These are phyloP conservation scores for Stigmatopora argus DNA, from an alignment of 2,113 vertebrate species.

Conservation along the genomic window DNA sequence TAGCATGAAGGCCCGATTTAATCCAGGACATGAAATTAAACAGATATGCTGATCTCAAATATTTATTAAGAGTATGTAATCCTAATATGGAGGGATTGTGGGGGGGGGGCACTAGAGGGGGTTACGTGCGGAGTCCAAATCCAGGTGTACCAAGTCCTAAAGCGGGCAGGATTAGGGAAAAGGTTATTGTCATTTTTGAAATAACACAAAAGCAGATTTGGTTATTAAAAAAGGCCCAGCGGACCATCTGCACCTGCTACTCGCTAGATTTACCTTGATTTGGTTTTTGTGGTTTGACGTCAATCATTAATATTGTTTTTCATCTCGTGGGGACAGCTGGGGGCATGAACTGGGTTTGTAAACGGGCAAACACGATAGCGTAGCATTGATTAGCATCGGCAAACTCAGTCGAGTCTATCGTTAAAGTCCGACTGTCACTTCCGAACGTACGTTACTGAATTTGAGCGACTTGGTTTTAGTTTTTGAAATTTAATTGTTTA, in stretches of 20 bases:
- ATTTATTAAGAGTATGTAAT: constrained; percentile 83
- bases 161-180: constrained; percentile 79
- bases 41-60: constrained; percentile 75
- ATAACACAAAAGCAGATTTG: constrained; percentile 91
- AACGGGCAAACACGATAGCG: too few species aligned
- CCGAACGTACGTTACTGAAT: too few species aligned
- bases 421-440: too few species aligned
- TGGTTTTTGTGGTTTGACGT: constrained; percentile 5
- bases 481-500: too few species aligned
- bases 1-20: constrained; percentile 72
- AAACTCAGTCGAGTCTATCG: too few species aligned
- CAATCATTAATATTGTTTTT: constrained; percentile 66
- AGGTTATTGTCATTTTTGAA: constrained; percentile 80
- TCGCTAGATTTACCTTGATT: constrained; percentile 33
- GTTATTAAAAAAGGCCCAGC: constrained; percentile 71
- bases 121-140: constrained; percentile 68
- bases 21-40: constrained; percentile 80
- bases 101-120: constrained; percentile 50
- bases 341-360: neutral
- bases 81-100: constrained; percentile 72
- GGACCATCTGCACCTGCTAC: constrained; percentile 64
- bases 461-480: too few species aligned
- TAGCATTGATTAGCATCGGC: too few species aligned
- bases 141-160: constrained; percentile 86
- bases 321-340: neutral